A percentile compares a stretch with the other conserved stretches of the same genome.
These are phyloP conservation scores for Orestias chungarensis DNA, from an alignment of 2,797 vertebrate genomes.

Conservation along the genomic window DNA sequence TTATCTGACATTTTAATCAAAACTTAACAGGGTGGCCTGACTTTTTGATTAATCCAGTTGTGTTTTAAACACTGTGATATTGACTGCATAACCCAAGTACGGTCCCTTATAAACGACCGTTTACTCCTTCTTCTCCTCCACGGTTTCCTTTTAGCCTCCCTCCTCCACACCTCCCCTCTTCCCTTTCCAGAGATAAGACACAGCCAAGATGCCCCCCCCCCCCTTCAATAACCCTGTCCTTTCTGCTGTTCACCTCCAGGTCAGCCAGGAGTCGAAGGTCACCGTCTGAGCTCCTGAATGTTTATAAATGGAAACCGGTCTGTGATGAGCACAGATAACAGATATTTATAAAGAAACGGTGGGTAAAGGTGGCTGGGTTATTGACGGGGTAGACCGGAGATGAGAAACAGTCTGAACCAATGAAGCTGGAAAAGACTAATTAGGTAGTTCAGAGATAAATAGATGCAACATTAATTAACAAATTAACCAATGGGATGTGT, in stretches of 20 bases:
- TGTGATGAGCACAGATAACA: constrained; percentile 66
- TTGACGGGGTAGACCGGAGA: constrained; percentile 53
- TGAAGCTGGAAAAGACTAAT: constrained; percentile 87
- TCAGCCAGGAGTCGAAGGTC: constrained; percentile 60
- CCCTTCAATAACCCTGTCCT: constrained; percentile 34
- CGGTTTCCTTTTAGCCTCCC: constrained; percentile 4
- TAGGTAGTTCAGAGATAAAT: constrained; percentile 85
- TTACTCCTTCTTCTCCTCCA: background rate
- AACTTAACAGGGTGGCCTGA: background rate
- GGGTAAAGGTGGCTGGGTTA: constrained; percentile 41
- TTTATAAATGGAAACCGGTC: constrained; percentile 61
- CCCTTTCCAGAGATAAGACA: constrained; percentile 40
- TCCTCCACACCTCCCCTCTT: constrained; percentile 10
- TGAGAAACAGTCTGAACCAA: constrained; percentile 64
- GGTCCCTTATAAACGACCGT: background rate
- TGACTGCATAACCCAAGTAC: background rate
- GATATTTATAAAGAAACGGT: constrained; percentile 34
- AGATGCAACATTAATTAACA: constrained; percentile 84
- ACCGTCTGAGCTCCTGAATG: constrained; percentile 56
- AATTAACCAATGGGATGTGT: constrained; percentile 76
- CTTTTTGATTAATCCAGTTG: constrained; percentile 59
- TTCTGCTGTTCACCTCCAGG: constrained; percentile 52
- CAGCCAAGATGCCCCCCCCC: constrained; percentile 40
- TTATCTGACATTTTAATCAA: background rate
- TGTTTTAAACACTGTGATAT: constrained; percentile 8